A percentile compares a stretch with the other conserved stretches of the same genome.
Conservation (phyloP, 2,888 invertebrate genomes). For the Drosophila quinaria region DNA sequence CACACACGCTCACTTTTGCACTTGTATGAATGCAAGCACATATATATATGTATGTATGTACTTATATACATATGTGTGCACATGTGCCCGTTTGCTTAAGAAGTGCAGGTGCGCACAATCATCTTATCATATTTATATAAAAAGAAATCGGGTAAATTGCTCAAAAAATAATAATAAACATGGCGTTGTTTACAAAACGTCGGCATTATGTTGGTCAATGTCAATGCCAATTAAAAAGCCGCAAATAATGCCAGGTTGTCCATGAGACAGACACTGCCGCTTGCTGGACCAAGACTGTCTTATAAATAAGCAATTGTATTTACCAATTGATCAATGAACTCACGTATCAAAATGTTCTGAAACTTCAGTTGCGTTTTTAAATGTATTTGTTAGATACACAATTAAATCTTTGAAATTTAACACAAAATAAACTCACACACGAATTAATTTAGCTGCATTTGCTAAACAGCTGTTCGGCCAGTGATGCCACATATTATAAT, state of each 20-base stretch:
- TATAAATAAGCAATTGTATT: background rate
- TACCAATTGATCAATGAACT: background rate
- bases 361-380: background rate
- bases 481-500: constrained; percentile 13
- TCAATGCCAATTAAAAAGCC: constrained; percentile 21
- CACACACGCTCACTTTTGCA: background rate
- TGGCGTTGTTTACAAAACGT: background rate
- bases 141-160: background rate
- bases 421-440: constrained; percentile 18
- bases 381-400: background rate
- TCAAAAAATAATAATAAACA: constrained; percentile 7
- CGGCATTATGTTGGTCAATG: constrained; percentile 13
- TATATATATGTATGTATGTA: background rate
- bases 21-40: background rate
- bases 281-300: background rate
- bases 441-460: constrained; percentile 10
- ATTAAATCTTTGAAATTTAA: background rate
- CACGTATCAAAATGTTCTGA: background rate
- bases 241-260: constrained; percentile 1
- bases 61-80: background rate
- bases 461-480: constrained; percentile 19
- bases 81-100: background rate
- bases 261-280: background rate
- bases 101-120: constrained; percentile 5
- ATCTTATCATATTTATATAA: constrained; percentile 2